Percentiles rank a stretch among this genome's conserved stretches.
Evolutionary conservation across 2,113 vertebrate genomes (phyloP).

Genomic region (Trematomus loennbergii): DNA sequence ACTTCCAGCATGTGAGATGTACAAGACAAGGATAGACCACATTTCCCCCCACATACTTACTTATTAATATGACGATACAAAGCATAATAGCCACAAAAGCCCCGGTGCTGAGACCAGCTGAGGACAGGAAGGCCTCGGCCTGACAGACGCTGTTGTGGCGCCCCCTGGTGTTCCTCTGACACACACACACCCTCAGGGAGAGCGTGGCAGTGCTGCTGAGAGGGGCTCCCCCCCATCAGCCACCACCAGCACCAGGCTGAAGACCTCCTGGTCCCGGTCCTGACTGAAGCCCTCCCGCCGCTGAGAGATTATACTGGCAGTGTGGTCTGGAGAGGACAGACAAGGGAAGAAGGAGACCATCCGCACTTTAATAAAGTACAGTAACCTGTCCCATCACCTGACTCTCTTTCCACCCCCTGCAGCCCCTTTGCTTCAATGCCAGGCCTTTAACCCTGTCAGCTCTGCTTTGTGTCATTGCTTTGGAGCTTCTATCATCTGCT

Average conservation of each 20-base stretch:
- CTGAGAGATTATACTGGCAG: constrained; percentile 88
- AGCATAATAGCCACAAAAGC: constrained; percentile 94
- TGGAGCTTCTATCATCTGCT: too few species aligned
- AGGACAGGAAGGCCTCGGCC: constrained; percentile 91
- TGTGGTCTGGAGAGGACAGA: constrained; percentile 85
- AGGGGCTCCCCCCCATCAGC: constrained; percentile 90
- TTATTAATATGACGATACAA: constrained; percentile 91
- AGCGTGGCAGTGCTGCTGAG: constrained; percentile 93
- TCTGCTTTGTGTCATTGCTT: too few species aligned
- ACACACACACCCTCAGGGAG: constrained; percentile 90
- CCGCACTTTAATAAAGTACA: too few species aligned
- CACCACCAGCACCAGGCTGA: constrained; percentile 89
- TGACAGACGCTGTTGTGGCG: constrained; percentile 84
- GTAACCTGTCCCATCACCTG: too few species aligned
- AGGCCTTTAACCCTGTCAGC: too few species aligned
- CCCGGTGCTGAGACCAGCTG: constrained; percentile 92
- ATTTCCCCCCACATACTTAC: constrained; percentile 77
- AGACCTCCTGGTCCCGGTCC: constrained; percentile 82
- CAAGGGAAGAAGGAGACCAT: not conserved
- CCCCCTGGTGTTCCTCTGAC: constrained; percentile 83
- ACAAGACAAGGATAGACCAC: not conserved
- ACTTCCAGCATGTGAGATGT: not conserved
- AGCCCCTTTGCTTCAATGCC: too few species aligned
- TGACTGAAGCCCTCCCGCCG: constrained; percentile 87
- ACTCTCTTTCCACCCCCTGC: too few species aligned